A percentile compares a stretch with the other conserved stretches of the same genome.
Evolutionary conservation across 2,797 vertebrate species (phyloP).

Genomic region (Urophycis tenuis): DNA sequence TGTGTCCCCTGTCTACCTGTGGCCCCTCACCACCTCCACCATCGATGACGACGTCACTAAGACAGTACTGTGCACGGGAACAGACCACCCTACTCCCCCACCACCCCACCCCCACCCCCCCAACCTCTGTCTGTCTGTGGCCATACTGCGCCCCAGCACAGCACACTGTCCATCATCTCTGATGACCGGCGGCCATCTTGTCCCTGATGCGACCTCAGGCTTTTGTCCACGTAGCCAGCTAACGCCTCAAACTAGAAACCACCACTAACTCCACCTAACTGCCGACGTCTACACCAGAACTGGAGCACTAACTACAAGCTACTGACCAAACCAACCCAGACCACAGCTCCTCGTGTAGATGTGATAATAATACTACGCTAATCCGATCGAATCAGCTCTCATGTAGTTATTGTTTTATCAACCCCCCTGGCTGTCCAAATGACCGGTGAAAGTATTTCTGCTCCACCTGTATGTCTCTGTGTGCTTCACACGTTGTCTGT

Average conservation of each 20-base stretch:
- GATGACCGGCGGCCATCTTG: conserved; percentile 18
- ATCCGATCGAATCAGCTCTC: conserved; percentile 53
- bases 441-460: conserved; percentile 53
- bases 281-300: conserved; percentile 67
- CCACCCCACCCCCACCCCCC: not conserved
- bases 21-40: conserved; percentile 40
- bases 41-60: conserved; percentile 45
- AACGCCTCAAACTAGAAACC: conserved; percentile 35
- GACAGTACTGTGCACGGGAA: conserved; percentile 43
- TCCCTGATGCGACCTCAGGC: conserved; percentile 28
- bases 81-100: conserved; percentile 32
- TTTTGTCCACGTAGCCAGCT: conserved; percentile 30
- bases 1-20: conserved; percentile 64
- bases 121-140: not conserved
- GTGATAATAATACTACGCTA: conserved; percentile 42
- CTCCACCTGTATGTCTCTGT: conserved; percentile 23
- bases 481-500: conserved; percentile 13
- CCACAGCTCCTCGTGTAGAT: conserved; percentile 43
- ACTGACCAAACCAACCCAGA: conserved; percentile 32
- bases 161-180: conserved; percentile 8
- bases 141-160: not conserved
- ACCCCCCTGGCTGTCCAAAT: conserved; percentile 70
- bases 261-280: conserved; percentile 66
- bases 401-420: conserved; percentile 42
- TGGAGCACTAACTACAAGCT: conserved; percentile 65